phyloP scores from a whole-genome alignment of 2,888 invertebrate species.

The Drosophila imparisetae region DNA sequence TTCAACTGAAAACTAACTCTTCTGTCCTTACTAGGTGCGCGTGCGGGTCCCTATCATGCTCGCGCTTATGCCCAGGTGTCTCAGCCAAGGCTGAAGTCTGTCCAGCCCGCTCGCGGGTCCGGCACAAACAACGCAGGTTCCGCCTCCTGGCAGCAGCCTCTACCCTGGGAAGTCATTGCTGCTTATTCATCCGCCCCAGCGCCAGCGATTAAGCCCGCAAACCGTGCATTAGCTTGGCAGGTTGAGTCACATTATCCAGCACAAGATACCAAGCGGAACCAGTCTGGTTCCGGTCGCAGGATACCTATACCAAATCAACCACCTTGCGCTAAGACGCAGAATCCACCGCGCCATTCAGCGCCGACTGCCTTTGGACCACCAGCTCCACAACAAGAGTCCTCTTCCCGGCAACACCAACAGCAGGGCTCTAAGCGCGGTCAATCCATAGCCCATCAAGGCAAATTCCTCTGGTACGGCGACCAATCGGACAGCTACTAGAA shows the following conservation, averaged over 20 bases:
- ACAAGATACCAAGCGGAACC: neutral
- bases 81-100: neutral
- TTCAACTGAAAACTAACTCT: neutral
- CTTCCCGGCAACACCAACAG: constrained; percentile 24
- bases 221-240: neutral
- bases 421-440: constrained; percentile 7
- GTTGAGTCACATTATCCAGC: neutral
- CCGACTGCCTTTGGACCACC: neutral
- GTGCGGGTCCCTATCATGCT: neutral
- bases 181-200: constrained; percentile 30
- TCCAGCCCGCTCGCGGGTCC: neutral
- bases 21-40: neutral
- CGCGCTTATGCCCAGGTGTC: neutral
- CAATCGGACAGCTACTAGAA: constrained; percentile 26
- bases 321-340: neutral
- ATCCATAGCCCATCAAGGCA: neutral
- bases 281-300: neutral
- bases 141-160: constrained; percentile 45
- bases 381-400: constrained; percentile 7
- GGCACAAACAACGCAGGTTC: neutral
- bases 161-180: constrained; percentile 57
- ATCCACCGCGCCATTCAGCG: constrained; percentile 1
- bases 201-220: neutral
- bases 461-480: neutral
- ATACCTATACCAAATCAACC: constrained; percentile 4